Evolutionary conservation across 2,888 invertebrate genomes (phyloP).

Genomic region (Xylota segnis): DNA sequence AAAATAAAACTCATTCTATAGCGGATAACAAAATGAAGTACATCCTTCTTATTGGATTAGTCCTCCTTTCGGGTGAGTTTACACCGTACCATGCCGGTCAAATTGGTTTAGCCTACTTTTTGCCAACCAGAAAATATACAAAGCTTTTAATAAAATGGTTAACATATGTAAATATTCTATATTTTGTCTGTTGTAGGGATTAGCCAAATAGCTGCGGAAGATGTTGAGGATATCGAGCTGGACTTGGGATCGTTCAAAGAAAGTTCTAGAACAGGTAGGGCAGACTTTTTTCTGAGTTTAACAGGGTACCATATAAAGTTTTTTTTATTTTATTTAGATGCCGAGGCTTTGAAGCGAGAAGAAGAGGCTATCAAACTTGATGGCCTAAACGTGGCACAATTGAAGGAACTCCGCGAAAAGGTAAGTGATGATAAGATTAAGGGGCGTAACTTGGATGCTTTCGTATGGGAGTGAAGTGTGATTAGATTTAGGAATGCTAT

Average conservation of each 20-base stretch:
- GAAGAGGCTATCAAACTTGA: slow-evolving; percentile 98
- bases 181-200: slow-evolving; percentile 78
- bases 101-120: slow-evolving; percentile 75
- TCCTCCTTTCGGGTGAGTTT: slow-evolving; percentile 82
- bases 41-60: slow-evolving; percentile 80
- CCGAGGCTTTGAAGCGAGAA: slow-evolving; percentile 95
- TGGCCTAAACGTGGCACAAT: slow-evolving; percentile 96
- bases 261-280: slow-evolving; percentile 93
- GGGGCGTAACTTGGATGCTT: slow-evolving; percentile 28
- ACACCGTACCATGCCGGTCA: slow-evolving; percentile 51
- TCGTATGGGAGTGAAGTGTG: too few relatives aligned
- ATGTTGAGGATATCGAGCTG: slow-evolving; percentile 88
- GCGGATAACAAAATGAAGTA: slow-evolving; percentile 80
- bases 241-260: slow-evolving; percentile 94
- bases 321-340: slow-evolving; percentile 86
- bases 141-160: neutral
- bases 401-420: slow-evolving; percentile 95
- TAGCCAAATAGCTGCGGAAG: slow-evolving; percentile 80
- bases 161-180: slow-evolving; percentile 22
- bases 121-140: slow-evolving; percentile 12
- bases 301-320: slow-evolving; percentile 20
- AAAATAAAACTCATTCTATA: slow-evolving; percentile 41
- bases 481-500: too few relatives aligned
- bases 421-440: slow-evolving; percentile 77
- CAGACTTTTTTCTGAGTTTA: neutral